Percentiles rank a stretch among this genome's conserved stretches.
Conservation (phyloP, 1,140 invertebrate genomes). For the Apocrypta bakeri region DNA sequence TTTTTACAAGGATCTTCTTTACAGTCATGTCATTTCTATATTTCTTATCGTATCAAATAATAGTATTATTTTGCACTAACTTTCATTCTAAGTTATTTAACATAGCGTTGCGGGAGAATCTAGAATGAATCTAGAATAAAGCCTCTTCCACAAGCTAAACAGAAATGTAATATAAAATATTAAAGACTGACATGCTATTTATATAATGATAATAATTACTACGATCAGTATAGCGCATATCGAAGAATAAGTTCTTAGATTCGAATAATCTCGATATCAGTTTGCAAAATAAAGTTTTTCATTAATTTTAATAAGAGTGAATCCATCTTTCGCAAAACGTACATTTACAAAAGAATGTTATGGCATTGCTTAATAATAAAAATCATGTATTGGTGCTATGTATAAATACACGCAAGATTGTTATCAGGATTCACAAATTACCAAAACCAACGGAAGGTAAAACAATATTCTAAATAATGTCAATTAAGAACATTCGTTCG, state of each 20-base stretch:
- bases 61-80: slow-evolving; percentile 5
- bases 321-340: slow-evolving; percentile 58
- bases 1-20: slow-evolving; percentile 10
- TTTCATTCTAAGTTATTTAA: not conserved
- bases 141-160: not conserved
- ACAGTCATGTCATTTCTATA: not conserved
- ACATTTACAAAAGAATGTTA: slow-evolving; percentile 55
- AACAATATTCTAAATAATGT: slow-evolving; percentile 50
- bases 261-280: not conserved
- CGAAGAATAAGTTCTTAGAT: not conserved
- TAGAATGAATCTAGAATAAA: too few relatives aligned
- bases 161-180: not conserved
- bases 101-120: too few relatives aligned
- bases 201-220: not conserved
- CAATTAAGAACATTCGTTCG: slow-evolving; percentile 30
- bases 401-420: slow-evolving; percentile 51
- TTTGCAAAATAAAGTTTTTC: slow-evolving; percentile 13
- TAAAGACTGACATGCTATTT: not conserved
- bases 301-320: slow-evolving; percentile 71
- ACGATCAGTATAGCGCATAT: not conserved
- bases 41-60: not conserved
- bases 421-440: slow-evolving; percentile 69
- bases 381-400: slow-evolving; percentile 34
- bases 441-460: slow-evolving; percentile 64
- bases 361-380: slow-evolving; percentile 62